Base-by-base conservation (phyloP, 2,888 invertebrate genomes). In the Gonocerus acuteangulatus region DNA sequence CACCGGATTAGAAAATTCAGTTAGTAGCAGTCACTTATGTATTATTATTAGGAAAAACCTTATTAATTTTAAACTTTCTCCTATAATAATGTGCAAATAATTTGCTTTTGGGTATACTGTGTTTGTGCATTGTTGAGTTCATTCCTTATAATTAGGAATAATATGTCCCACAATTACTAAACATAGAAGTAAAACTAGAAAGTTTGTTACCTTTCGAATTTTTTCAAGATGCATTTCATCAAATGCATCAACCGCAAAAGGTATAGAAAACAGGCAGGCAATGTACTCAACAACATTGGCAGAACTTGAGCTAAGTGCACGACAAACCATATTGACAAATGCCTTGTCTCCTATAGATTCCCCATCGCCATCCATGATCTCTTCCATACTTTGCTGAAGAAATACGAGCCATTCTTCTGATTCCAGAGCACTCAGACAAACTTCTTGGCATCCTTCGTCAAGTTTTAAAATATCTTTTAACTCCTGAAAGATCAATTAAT, bases 391-490 rank as follows among this genome's bases (percentile, higher is more conserved):
- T 11, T 84, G 82, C 69, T 87, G 83, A 1, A 92, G 74, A 73
- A 91, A 92, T 1, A 86, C 89, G 65, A 89, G 78, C 91, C 90
- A 91, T 74, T 92, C 91, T 66, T 91, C 90, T 67, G 87, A 82
- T 73, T 91, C 89, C 63, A 90, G 86, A 2, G 57, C 57, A 21
- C 21, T 57, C 1, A 57, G 57, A 19, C 47, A 47, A 0, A 57
- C 45, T 34, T 57, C 57, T 32, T 47, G 57, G 18, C 57, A 57
- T 1, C 57, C 61, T 36, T 58, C 65, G n/a, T 64, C 62, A 19
- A 48, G 57, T 16, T 61, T 65, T 54, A 63, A 44, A 11, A 57
- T 62, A 34, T 61, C 61, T 58, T 63, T 63, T 11, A 62, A 52
- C 16, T 65, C 65, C 65, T 65, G 36, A 16, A 54, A n/a, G 60